phyloP scores from a whole-genome alignment of 2,113 vertebrate species.

The Panthera uncia region DNA sequence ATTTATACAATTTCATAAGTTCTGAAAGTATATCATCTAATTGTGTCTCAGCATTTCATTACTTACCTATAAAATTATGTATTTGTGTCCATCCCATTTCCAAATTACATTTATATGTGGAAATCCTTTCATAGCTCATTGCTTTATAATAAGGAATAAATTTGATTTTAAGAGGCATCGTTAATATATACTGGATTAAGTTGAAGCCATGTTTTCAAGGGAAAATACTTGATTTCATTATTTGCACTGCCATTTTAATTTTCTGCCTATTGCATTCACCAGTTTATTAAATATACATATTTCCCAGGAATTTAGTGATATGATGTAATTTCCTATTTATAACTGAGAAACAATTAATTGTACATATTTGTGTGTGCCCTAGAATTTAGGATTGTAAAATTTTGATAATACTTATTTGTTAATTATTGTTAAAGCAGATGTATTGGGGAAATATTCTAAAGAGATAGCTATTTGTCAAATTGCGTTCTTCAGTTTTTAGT shows the following conservation, averaged over 20 bases:
- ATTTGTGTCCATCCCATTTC: background rate
- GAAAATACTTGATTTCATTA: background rate
- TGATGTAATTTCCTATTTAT: background rate
- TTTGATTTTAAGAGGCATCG: constrained; percentile 18
- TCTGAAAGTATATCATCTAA: background rate
- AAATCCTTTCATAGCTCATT: constrained; percentile 35
- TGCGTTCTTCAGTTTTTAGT: background rate
- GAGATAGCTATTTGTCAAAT: background rate
- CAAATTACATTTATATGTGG: background rate
- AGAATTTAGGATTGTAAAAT: background rate
- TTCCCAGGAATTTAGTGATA: background rate
- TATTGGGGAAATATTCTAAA: background rate
- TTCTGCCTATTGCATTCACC: background rate
- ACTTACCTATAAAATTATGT: constrained; percentile 27
- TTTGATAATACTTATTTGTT: background rate
- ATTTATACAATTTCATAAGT: background rate
- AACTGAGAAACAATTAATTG: background rate
- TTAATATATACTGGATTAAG: background rate
- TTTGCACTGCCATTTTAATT: background rate
- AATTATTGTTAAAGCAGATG: background rate
- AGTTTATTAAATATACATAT: background rate
- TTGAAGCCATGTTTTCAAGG: background rate
- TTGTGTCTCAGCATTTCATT: background rate
- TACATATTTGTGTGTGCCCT: background rate
- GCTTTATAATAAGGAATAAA: constrained; percentile 41